These are phyloP conservation scores for Hassar affinis DNA, from an alignment of 2,113 vertebrate genomes.

Conservation along the genomic window DNA sequence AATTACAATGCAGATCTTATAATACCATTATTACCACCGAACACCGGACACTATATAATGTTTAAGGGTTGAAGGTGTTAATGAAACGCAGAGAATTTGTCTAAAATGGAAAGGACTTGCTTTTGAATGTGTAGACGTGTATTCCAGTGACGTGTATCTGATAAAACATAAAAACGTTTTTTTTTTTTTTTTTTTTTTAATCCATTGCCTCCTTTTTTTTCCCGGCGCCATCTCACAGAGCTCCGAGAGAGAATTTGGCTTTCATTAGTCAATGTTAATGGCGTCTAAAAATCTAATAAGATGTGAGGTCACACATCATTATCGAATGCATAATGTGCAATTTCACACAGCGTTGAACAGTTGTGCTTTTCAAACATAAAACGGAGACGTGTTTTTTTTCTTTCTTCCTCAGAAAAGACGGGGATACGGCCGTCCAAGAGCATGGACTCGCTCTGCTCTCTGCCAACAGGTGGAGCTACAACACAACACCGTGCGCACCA, in stretches of 20 bases:
- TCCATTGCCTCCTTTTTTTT: background rate
- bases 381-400: background rate
- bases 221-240: background rate
- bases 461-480: constrained; percentile 83
- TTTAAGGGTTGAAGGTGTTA: background rate
- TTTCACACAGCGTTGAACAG: constrained; percentile 28
- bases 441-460: constrained; percentile 94
- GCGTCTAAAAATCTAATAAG: constrained; percentile 28
- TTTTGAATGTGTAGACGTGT: background rate
- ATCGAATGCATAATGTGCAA: constrained; percentile 27
- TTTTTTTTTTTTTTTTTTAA: no score
- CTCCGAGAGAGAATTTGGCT: constrained; percentile 9
- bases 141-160: background rate
- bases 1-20: background rate
- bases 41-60: background rate
- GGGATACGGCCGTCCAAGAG: constrained; percentile 92
- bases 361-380: constrained; percentile 23
- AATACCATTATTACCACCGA: background rate
- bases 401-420: constrained; percentile 81
- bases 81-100: background rate
- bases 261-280: constrained; percentile 41
- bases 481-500: constrained; percentile 29
- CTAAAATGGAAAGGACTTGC: background rate
- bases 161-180: no score
- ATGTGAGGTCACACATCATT: constrained; percentile 40